These are phyloP conservation scores for Pristiophorus japonicus DNA, from an alignment of 2,113 vertebrate species.

Conservation along the genomic window DNA sequence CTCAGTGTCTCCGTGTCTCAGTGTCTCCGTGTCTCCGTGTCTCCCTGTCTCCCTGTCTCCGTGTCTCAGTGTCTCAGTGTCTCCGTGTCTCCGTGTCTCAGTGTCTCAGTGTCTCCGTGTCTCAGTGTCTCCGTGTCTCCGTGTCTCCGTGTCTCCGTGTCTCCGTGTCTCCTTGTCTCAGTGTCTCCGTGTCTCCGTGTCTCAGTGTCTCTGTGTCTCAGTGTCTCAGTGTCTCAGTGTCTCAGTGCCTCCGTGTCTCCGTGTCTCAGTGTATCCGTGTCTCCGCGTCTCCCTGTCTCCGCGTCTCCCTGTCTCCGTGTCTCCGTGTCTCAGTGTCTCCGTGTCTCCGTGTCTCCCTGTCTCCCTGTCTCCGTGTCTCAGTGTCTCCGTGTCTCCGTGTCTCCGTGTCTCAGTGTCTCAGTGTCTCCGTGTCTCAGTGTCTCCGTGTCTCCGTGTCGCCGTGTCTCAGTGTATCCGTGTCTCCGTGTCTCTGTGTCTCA, in stretches of 20 bases:
- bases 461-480: neutral
- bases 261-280: neutral
- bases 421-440: no score
- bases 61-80: neutral
- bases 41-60: neutral
- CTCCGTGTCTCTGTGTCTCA: no score
- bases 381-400: neutral
- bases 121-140: no score
- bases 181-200: neutral
- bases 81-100: neutral
- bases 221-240: no score
- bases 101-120: constrained; percentile 6
- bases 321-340: neutral
- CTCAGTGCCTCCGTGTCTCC: no score
- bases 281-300: neutral
- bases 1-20: no score
- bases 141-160: neutral
- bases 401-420: neutral
- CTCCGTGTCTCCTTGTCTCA: neutral
- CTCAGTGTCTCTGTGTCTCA: neutral
- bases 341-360: neutral
- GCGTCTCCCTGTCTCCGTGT: neutral
- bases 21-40: neutral
- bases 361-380: neutral
- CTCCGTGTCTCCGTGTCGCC: neutral